These are phyloP conservation scores for Drosophila ochracea DNA, from an alignment of 2,888 invertebrate genomes.

Conservation along the genomic window DNA sequence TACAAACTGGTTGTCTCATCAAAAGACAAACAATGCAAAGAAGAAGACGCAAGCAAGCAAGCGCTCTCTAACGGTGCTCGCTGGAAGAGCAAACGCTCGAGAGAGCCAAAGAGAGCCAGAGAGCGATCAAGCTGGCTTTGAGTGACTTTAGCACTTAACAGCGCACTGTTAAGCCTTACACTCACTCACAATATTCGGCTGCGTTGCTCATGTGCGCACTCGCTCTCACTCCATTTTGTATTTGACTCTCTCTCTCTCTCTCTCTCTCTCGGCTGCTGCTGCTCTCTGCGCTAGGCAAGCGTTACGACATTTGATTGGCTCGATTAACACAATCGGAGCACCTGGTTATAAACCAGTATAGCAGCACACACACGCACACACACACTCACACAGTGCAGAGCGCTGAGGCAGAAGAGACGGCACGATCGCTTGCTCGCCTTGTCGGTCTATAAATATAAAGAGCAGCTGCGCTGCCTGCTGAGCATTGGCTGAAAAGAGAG, in stretches of 20 bases:
- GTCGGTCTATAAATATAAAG: constrained; percentile 69
- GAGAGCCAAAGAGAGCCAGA: background rate
- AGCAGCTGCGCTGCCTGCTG: constrained; percentile 38
- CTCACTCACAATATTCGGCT: constrained; percentile 21
- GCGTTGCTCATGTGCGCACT: constrained; percentile 29
- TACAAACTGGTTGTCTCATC: constrained; percentile 77
- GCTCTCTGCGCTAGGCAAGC: constrained; percentile 36
- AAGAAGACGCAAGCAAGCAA: constrained; percentile 27
- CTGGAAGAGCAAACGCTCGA: constrained; percentile 27
- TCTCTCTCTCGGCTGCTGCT: constrained; percentile 19
- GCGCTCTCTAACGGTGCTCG: constrained; percentile 76
- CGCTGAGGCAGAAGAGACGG: constrained; percentile 19
- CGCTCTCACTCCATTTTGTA: constrained; percentile 65
- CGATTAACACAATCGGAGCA: constrained; percentile 83
- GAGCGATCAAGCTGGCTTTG: constrained; percentile 30
- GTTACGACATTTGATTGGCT: constrained; percentile 82
- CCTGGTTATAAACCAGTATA: constrained; percentile 79
- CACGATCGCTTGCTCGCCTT: constrained; percentile 51
- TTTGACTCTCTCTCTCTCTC: constrained; percentile 27
- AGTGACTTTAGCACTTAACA: constrained; percentile 59
- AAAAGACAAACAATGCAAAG: constrained; percentile 66
- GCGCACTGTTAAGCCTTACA: constrained; percentile 32
- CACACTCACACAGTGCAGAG: constrained; percentile 5
- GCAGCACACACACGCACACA: constrained; percentile 47
- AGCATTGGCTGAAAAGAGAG: constrained; percentile 52